Base-by-base conservation (phyloP, 2,888 invertebrate species). In the Drosophila flavopinicola region DNA sequence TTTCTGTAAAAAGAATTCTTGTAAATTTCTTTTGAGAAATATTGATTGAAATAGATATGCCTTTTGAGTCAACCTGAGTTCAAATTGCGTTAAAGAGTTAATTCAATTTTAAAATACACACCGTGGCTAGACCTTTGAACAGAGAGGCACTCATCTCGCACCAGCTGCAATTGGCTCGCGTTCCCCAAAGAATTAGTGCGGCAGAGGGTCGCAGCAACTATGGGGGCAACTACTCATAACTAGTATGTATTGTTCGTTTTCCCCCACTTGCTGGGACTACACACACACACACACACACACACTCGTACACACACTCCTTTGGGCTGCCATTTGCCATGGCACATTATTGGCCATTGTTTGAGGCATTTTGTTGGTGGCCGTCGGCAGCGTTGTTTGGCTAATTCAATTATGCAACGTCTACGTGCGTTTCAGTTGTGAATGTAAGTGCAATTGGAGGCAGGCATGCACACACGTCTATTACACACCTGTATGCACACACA, bases 331-430 rank as follows among this genome's bases (percentile, higher is more conserved):
- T 61, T 47, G 52, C 38, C 59, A 29, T 64, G 59, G 44, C 30
- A 23, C 63, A 67, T 67, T 71, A 73, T 72, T 48, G 52, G 67
- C 61, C 60, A 44, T 75, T 77, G 77, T 75, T 77, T 77, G 56
- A 59, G 52, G 64, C 48, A 71, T 71, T 75, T 71, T 57, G 67
- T 60, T 59, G 66, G 33, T 24, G 58, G 72, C 51, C 58, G 56
- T 29, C 45, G 61, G 53, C 49, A 42, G 48, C 47, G 64, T 59
- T 82, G 82, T 73, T 85, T 70, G 57, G 75, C 85, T 82, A 85
- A 80, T 80, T 80, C 75, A 85, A 80, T 80, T 80, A 79, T 71
- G 71, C 74, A 60, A 54, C 52, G 66, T 58, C 53, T 58, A 60
- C 57, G 58, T 68, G 68, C 30, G 54, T 44, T 30, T 17, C 29